These are phyloP conservation scores for Oophaga sylvatica DNA, from an alignment of 2,797 vertebrate species.

Conservation along the genomic window DNA sequence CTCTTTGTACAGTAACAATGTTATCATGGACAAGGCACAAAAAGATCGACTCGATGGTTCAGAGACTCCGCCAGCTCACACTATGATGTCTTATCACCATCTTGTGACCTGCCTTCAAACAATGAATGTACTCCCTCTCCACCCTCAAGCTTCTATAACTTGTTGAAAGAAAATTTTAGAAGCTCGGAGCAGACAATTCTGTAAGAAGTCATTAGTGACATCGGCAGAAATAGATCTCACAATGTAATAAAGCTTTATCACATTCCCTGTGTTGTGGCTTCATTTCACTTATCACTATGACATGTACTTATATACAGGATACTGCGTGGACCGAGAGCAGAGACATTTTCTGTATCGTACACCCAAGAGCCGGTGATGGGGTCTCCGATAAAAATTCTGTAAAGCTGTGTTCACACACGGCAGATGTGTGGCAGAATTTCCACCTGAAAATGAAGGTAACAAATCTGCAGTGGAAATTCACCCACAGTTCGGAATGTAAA, in stretches of 20 bases:
- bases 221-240: constrained; percentile 13
- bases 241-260: background rate
- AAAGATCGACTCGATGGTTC: constrained; percentile 1
- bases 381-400: too few species aligned
- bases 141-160: constrained; percentile 26
- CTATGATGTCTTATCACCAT: background rate
- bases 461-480: too few species aligned
- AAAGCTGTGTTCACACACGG: too few species aligned
- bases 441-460: too few species aligned
- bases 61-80: constrained; percentile 15
- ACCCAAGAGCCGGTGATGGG: too few species aligned
- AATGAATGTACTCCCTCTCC: constrained; percentile 14
- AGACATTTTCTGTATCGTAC: background rate
- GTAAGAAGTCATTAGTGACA: background rate
- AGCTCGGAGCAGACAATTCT: constrained; percentile 2
- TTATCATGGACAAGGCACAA: constrained; percentile 25
- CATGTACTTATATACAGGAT: too few species aligned
- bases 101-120: constrained; percentile 16
- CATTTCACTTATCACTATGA: background rate
- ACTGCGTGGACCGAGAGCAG: too few species aligned
- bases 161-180: constrained; percentile 39
- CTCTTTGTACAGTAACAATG: constrained; percentile 37
- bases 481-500: too few species aligned
- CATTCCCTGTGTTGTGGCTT: background rate
- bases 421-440: too few species aligned